Evolutionary conservation across 2,888 invertebrate genomes (phyloP), one percentile per base, ranked within the genome.

Genomic region (Exocentrus adspersus): DNA sequence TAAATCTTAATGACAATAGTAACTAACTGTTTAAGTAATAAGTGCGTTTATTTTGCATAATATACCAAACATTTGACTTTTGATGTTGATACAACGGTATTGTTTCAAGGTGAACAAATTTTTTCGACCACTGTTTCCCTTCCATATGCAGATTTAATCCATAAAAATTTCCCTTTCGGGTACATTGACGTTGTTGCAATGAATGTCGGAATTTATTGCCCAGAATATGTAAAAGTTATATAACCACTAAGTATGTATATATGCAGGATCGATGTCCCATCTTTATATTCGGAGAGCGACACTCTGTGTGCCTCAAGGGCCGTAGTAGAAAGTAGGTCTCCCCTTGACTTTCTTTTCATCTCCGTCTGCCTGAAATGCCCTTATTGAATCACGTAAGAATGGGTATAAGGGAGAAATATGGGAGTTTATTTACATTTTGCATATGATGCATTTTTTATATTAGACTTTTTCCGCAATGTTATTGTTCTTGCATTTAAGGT

Each of bases 321-420:
- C 24, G 32, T 48, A 62, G 62, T 42, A 56, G n/a, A 56, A 21
- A 62, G 50, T 56, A 62, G 53, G 53, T 54, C 30, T 57, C 28
- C 14, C 45, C 45, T 57, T 45, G 51, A 28, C 56, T 52, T 30
- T 30, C 51, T 60, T 57, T 64, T 41, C 52, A 42, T 28, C 59
- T 37, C 6, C 3, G 19, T 32, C n/a, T 32, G 20, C 51, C n/a
- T 16, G 54, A 42, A 64, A 60, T 60, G 41, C 53, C 24, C 59
- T 64, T 64, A 64, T 64, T 64, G 59, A 32, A 60, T 64, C 60
- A 60, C 50, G 42, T 48, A 51, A n/a, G 46, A 50, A 58, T 12
- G 21, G 10, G 42, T 6, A 41, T 17, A 42, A 20, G 30, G 21
- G 42, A 42, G 53, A 54, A 16, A 43, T 24, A 53, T 20, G 12